These are phyloP conservation scores for Hetaerina americana DNA, from an alignment of 1,140 invertebrate genomes.

Conservation along the genomic window DNA sequence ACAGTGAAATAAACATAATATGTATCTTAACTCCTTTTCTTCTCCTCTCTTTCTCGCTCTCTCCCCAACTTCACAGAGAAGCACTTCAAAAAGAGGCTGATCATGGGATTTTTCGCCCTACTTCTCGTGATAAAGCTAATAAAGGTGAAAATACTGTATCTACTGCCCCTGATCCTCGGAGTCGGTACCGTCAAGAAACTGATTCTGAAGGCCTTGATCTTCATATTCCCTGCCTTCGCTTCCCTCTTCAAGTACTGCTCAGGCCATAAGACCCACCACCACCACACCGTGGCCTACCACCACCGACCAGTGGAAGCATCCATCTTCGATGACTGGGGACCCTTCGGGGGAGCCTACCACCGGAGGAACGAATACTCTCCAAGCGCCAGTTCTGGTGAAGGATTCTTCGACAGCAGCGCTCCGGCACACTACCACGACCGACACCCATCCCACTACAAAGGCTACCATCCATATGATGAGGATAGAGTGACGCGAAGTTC, in stretches of 20 bases:
- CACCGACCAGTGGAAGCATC: constrained; percentile 47
- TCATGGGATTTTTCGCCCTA: constrained; percentile 55
- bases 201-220: constrained; percentile 61
- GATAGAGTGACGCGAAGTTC: background rate
- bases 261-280: constrained; percentile 55
- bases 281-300: constrained; percentile 53
- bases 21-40: too few relatives aligned
- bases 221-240: constrained; percentile 63
- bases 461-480: background rate
- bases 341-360: background rate
- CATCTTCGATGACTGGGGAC: constrained; percentile 6
- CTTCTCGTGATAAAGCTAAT: constrained; percentile 65
- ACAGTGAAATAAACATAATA: too few relatives aligned
- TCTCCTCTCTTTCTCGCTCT: too few relatives aligned
- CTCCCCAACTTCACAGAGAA: too few relatives aligned
- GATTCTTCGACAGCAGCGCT: background rate
- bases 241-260: constrained; percentile 73
- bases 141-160: constrained; percentile 59
- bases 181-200: constrained; percentile 68
- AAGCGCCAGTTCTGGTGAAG: too few relatives aligned
- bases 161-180: constrained; percentile 57
- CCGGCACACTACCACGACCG: background rate
- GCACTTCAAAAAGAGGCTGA: constrained; percentile 55
- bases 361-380: background rate
- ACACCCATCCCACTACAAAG: background rate